These are phyloP conservation scores for Phalacrocorax aristotelis DNA, from an alignment of 2,113 vertebrate species.

Conservation along the genomic window DNA sequence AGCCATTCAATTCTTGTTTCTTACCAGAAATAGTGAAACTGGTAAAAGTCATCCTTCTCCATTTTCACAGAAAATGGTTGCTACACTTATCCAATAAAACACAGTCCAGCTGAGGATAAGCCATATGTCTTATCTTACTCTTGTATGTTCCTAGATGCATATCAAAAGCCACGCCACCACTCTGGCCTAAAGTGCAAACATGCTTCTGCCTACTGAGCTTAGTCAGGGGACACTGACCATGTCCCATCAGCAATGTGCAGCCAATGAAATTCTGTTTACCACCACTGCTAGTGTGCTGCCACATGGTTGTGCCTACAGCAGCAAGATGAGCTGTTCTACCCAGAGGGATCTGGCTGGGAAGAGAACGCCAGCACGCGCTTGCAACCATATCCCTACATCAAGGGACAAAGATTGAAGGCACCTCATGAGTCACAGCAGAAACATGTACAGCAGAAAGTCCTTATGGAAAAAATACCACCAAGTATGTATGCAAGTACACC, in stretches of 20 bases:
- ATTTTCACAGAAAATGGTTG: not conserved
- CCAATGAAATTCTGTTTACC: not conserved
- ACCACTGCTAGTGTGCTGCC: not conserved
- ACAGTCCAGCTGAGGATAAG: not conserved
- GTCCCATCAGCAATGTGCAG: not conserved
- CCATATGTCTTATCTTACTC: fast-evolving
- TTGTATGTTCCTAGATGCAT: not conserved
- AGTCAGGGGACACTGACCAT: too few relatives aligned
- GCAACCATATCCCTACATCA: not conserved
- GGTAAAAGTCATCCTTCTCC: not conserved
- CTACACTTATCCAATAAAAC: not conserved
- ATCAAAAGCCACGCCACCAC: not conserved
- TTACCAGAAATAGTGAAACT: not conserved
- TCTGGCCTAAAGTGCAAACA: not conserved
- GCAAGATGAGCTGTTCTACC: not conserved
- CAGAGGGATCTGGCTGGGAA: not conserved
- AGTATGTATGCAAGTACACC: fast-evolving
- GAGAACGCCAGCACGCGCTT: not conserved
- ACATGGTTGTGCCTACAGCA: not conserved
- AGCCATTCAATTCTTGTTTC: not conserved
- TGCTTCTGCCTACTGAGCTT: not conserved
- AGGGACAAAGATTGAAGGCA: not conserved
- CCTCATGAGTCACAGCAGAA: not conserved
- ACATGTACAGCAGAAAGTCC: fast-evolving
- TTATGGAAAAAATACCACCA: fast-evolving